phyloP scores from a whole-genome alignment of 2,888 invertebrate genomes.

The Icerya purchasi region DNA sequence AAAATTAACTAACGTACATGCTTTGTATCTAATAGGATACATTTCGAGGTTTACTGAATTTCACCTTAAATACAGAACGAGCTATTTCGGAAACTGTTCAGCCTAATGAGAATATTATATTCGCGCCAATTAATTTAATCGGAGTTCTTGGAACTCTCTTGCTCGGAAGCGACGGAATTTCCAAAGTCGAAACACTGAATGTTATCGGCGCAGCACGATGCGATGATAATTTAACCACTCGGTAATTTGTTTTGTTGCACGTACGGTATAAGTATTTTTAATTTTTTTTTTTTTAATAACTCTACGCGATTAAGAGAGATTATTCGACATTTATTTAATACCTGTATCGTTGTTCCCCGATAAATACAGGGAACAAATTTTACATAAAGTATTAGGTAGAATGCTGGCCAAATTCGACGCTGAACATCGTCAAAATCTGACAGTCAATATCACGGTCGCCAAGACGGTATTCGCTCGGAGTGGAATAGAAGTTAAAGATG shows the following conservation, averaged over 20 bases:
- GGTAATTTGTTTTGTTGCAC: too few species aligned
- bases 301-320: too few species aligned
- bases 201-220: too few species aligned
- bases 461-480: constrained; percentile 18
- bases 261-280: too few species aligned
- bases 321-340: too few species aligned
- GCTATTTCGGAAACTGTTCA: not conserved
- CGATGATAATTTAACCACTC: too few species aligned
- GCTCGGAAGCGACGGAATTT: constrained; percentile 9
- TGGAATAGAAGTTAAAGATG: constrained; percentile 11
- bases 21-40: too few species aligned
- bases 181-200: constrained; percentile 13
- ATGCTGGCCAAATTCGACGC: constrained; percentile 12
- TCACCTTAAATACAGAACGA: constrained; percentile 6
- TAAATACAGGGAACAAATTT: constrained; percentile 6
- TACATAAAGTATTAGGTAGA: constrained; percentile 11
- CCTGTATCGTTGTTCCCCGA: too few species aligned
- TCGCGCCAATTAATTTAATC: constrained; percentile 12
- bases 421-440: constrained; percentile 4
- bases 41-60: constrained; percentile 1
- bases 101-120: constrained; percentile 8
- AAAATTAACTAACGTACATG: too few species aligned
- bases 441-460: constrained; percentile 13
- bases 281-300: too few species aligned
- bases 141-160: constrained; percentile 11